Percentiles rank a stretch among this genome's conserved stretches.
Conservation (phyloP, 2,797 vertebrate genomes). For the Gorsachius magnificus region DNA sequence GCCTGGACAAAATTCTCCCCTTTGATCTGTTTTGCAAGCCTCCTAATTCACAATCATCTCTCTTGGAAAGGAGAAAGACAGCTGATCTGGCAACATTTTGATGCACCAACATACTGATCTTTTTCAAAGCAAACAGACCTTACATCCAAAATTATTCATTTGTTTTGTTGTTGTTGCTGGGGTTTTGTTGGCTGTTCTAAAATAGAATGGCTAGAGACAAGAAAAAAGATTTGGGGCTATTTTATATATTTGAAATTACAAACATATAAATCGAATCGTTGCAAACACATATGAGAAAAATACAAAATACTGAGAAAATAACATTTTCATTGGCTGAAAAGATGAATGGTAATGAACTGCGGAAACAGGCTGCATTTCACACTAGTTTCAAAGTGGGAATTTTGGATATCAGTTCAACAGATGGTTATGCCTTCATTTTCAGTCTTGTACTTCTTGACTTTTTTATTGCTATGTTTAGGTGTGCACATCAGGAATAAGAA, state of each 20-base stretch:
- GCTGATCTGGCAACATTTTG: not conserved
- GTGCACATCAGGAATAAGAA: not conserved
- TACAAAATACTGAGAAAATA: not conserved
- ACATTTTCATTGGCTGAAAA: not conserved
- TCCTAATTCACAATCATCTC: not conserved
- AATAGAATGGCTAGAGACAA: not conserved
- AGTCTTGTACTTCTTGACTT: not conserved
- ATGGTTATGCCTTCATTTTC: not conserved
- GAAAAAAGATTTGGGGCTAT: not conserved
- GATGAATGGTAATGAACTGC: not conserved
- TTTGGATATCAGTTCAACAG: not conserved
- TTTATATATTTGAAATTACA: not conserved
- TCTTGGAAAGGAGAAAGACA: not conserved
- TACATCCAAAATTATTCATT: slow-evolving; percentile 6
- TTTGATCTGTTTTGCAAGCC: not conserved
- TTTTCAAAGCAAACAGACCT: slow-evolving; percentile 19
- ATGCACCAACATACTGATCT: not conserved
- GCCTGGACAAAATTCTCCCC: not conserved
- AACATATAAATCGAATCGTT: not conserved
- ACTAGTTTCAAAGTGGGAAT: not conserved
- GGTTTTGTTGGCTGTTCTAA: not conserved
- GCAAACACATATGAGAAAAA: not conserved
- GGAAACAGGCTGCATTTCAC: not conserved
- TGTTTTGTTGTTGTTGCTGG: not conserved
- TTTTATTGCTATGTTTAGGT: not conserved